A percentile compares a stretch with the other conserved stretches of the same genome.
Evolutionary conservation across 2,888 invertebrate species (phyloP).

Genomic region (Drosophila algonquin): DNA sequence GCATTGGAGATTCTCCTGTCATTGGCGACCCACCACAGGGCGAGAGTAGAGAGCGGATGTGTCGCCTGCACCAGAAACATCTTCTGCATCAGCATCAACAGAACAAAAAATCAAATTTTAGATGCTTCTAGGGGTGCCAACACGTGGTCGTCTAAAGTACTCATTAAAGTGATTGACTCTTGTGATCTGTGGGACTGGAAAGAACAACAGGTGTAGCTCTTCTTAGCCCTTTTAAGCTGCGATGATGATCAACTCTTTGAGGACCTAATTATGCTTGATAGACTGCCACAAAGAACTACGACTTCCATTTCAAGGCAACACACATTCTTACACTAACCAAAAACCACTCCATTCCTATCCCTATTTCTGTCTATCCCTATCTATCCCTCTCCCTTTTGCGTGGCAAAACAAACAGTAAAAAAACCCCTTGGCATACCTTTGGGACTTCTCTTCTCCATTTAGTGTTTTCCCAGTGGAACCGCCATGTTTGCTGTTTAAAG

Average conservation of each 20-base stretch:
- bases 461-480: background rate
- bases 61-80: background rate
- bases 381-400: background rate
- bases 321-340: background rate
- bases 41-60: background rate
- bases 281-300: too few species aligned
- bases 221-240: too few species aligned
- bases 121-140: background rate
- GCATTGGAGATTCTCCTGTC: conserved; percentile 37
- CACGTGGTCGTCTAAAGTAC: background rate
- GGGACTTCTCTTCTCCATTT: too few species aligned
- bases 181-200: background rate
- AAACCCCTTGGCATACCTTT: background rate
- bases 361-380: too few species aligned
- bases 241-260: too few species aligned
- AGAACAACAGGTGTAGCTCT: background rate
- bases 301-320: conserved; percentile 8
- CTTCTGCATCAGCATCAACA: background rate
- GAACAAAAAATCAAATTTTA: conserved; percentile 18
- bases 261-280: too few species aligned
- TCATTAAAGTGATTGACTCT: background rate
- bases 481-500: conserved; percentile 16
- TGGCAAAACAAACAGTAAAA: background rate
- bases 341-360: background rate
- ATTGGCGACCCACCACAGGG: conserved; percentile 21